Conservation (phyloP, 2,888 invertebrate species). For the Ctena decussata region DNA sequence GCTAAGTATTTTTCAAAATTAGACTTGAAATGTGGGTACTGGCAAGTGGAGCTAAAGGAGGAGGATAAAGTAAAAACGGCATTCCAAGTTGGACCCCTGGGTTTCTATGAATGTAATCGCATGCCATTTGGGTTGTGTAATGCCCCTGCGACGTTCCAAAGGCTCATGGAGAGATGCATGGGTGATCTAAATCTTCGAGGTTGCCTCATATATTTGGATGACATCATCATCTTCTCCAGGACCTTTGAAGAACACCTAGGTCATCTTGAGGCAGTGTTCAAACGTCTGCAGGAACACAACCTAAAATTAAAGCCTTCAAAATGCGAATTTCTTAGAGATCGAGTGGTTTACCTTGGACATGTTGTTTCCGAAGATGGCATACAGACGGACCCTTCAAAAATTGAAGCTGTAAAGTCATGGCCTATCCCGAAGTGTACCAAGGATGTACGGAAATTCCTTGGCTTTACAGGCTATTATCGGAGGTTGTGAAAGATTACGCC, state of each 20-base stretch:
- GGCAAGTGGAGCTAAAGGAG: no score
- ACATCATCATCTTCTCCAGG: background rate
- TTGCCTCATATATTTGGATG: constrained; percentile 4
- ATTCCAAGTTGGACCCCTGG: no score
- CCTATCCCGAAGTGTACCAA: background rate
- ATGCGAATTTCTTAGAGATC: background rate
- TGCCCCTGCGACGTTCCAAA: no score
- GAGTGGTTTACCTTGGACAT: background rate
- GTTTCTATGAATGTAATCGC: no score
- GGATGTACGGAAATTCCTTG: background rate
- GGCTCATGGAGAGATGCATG: no score
- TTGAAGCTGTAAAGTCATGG: background rate
- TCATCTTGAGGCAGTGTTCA: background rate
- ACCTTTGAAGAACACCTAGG: background rate
- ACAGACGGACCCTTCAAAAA: background rate
- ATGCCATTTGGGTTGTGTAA: no score
- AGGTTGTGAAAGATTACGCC: background rate
- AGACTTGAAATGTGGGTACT: no score
- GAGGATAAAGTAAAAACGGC: no score
- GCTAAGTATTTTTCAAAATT: no score
- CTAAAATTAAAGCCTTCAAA: background rate
- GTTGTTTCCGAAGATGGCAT: background rate
- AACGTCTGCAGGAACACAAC: background rate
- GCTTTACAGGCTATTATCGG: background rate
- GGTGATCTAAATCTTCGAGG: no score